Base-by-base conservation (phyloP, 2,888 invertebrate species). In the Rhagonycha lutea region DNA sequence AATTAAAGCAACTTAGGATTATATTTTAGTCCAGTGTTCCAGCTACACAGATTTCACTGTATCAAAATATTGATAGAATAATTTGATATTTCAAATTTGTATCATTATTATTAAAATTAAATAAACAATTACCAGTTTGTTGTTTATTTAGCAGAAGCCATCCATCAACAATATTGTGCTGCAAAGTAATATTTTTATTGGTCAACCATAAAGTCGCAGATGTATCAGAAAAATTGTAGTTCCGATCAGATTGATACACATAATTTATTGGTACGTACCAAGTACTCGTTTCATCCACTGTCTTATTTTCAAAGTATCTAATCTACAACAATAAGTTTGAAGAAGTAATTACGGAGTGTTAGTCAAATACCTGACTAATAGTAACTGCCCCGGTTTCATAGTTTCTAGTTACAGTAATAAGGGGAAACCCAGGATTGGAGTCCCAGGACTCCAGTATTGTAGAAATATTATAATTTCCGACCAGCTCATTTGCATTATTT, bases 361-460 rank as follows among this genome's bases (percentile, higher is more conserved):
- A 14, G 24, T n/a, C 8, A 65, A 23, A 23, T 69, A 78, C 78
- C 26, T 78, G 78, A n/a, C 65, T 69, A 7, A 78, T 24, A 2
- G 28, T 70, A 18, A 76, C 23, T 18, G 67, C n/a, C 11, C 72
- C 68, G 11, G 26, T 72, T n/a, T 61, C n/a, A 28, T 76, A 78
- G 61, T 76, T 72, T 74, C 78, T 68, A 9, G 68, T n/a, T 11
- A 70, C 78, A 9, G 65, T 78, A 7, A 78, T 23, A 14, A 76
- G 3, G 11, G 78, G 78, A 72, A 63, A 74, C 7, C 76, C 76
- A 10, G 68, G 10, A 24, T 71, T 62, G 0, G 74, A 70, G 14
- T 76, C 76, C 78, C 78, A 78, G n/a, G 74, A 69, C 12, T 61
- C 11, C 72, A 78, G 67, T 29, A 78, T 78, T 62, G 61, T 14